These are phyloP conservation scores for Neomonachus schauinslandi DNA, from an alignment of 2,113 vertebrate species.

Conservation along the genomic window DNA sequence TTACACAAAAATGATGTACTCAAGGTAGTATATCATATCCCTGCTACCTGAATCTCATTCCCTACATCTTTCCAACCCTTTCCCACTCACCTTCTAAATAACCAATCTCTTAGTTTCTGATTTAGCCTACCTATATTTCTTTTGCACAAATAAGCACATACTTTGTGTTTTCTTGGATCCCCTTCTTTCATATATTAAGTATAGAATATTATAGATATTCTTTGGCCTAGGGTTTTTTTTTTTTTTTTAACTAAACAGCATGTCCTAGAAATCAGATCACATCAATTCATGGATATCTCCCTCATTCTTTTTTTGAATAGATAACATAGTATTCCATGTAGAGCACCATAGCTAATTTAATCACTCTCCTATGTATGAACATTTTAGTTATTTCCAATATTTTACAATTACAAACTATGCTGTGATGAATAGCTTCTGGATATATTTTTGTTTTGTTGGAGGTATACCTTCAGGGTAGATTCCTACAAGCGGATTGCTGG, in stretches of 20 bases:
- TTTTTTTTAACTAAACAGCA: not conserved
- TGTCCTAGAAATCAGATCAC: not conserved
- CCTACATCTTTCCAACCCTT: not conserved
- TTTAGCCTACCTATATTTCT: not conserved
- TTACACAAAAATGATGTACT: not conserved
- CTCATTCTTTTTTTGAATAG: not conserved
- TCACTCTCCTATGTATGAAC: not conserved
- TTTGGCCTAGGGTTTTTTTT: not conserved
- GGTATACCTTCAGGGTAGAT: not conserved
- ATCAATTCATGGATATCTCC: not conserved
- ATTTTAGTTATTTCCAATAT: not conserved
- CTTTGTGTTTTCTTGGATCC: not conserved
- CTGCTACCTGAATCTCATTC: not conserved
- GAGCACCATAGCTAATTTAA: not conserved
- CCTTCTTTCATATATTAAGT: not conserved
- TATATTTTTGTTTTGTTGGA: not conserved
- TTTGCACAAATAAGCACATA: not conserved
- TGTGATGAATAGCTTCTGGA: not conserved
- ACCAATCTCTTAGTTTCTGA: not conserved
- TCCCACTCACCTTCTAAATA: not conserved
- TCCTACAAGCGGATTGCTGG: not conserved
- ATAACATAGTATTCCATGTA: not conserved
- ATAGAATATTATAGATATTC: not conserved
- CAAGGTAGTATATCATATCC: not conserved
- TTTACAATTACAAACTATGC: not conserved